These are phyloP conservation scores for Sisor rabdophorus DNA, from an alignment of 2,113 vertebrate species.

Conservation along the genomic window DNA sequence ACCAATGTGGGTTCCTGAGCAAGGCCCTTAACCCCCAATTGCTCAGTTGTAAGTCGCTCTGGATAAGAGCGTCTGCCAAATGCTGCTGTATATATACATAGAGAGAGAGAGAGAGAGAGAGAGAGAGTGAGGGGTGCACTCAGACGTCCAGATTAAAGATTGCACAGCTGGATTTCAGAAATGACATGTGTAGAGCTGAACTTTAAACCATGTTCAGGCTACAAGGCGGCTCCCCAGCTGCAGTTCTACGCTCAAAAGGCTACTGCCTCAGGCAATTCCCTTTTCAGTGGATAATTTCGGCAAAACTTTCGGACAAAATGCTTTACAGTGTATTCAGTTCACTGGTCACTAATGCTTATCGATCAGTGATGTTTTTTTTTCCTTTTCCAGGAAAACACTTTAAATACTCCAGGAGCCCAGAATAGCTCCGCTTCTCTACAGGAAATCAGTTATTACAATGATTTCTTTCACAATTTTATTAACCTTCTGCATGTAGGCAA, in stretches of 20 bases:
- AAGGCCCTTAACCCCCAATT: no score
- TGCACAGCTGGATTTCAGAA: not conserved
- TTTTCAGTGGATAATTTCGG: slow-evolving; percentile 5
- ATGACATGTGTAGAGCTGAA: not conserved
- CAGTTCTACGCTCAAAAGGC: not conserved
- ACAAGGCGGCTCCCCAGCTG: not conserved
- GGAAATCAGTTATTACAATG: not conserved
- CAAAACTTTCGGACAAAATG: slow-evolving; percentile 8
- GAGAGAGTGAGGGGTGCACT: not conserved
- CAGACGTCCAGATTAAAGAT: not conserved
- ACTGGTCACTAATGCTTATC: slow-evolving; percentile 1
- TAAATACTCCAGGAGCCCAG: not conserved
- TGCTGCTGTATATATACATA: no score
- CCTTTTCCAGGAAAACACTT: not conserved
- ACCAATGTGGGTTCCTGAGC: no score
- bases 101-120: not conserved
- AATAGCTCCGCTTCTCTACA: not conserved
- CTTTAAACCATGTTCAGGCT: slow-evolving; percentile 20
- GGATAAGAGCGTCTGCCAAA: no score
- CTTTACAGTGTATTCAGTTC: not conserved
- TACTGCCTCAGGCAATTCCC: slow-evolving; percentile 2
- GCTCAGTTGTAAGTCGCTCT: no score
- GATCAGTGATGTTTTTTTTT: not conserved
- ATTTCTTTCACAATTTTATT: not conserved
- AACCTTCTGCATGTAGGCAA: not conserved